Base-by-base conservation (phyloP, 2,888 invertebrate species). In the Incurvaria masculella region DNA sequence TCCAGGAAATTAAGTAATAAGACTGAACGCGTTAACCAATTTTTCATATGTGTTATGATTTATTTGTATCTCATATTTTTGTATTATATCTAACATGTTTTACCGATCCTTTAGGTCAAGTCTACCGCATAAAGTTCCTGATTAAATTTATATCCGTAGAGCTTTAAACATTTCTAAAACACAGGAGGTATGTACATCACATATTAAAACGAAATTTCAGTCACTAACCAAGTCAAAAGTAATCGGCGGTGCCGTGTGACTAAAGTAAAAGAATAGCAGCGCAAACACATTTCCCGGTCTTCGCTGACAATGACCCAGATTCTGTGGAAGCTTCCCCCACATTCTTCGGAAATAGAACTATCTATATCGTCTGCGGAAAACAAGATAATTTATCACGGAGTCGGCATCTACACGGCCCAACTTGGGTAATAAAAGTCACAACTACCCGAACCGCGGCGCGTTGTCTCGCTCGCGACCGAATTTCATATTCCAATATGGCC, bases 401-500 rank as follows among this genome's bases (percentile, higher is more conserved):
- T 33, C 33, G 33, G 33, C 33, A 14, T 33, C 3, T 33, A n/a
- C n/a, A 33, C 33, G 33, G 14, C 33, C 33, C 4, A 4, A 33
- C 11, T 33, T 33, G 33, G 14, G 33, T n/a, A 33, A 33, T 33
- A 33, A 33, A 33, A 33, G 33, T 33, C 33, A 11, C 33, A 33
- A 33, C 33, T 33, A 33, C 33, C 33, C 33, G 8, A 8, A 33
- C 33, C 4, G 23, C 23, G 10, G 23, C 23, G n/a, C n/a, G n/a
- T n/a, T n/a, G n/a, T n/a, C 14, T 4, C 8, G 8, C 33, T 3
- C 11, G 33, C 33, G 33, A 14, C 33, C 11, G 4, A 14, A 69
- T 69, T 69, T 69, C 65, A 69, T 72, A 72, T 67, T 69, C 65
- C 66, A 68, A 69, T 68, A 71, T 68, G 68, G 69, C 62, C 61